Evolutionary conservation across 2,797 vertebrate species (phyloP).

Genomic region (Phrynocephalus guinanensis): DNA sequence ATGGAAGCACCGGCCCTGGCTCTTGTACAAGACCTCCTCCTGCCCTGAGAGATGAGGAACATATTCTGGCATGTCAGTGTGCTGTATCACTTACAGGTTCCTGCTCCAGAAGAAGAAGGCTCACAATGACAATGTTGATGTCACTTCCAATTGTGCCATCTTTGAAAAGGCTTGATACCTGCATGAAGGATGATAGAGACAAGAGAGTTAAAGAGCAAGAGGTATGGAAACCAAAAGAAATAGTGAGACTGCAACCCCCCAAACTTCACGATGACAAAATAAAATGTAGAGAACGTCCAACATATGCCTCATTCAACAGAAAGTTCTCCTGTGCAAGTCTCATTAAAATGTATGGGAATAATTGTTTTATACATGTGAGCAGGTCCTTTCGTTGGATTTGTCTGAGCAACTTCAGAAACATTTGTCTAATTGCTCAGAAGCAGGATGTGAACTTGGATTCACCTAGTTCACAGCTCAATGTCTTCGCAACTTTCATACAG

Average conservation of each 20-base stretch:
- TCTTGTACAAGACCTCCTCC: no score
- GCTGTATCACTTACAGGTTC: conserved; percentile 87
- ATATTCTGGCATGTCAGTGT: neutral
- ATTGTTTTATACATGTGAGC: neutral
- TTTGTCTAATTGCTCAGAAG: no score
- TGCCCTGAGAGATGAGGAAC: conserved; percentile 1
- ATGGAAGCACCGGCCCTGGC: no score
- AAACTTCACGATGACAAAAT: no score
- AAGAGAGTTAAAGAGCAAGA: conserved; percentile 38
- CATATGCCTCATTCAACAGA: no score
- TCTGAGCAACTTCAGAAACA: no score
- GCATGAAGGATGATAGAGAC: conserved; percentile 32
- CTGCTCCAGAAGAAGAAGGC: conserved; percentile 93
- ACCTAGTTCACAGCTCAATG: no score
- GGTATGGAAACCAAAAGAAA: neutral
- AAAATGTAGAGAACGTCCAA: no score
- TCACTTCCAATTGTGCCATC: conserved; percentile 97
- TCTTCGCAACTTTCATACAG: no score
- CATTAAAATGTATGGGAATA: neutral
- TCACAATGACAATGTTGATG: conserved; percentile 95
- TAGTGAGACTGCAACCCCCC: neutral
- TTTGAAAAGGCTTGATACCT: conserved; percentile 98
- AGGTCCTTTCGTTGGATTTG: neutral
- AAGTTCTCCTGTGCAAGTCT: neutral
- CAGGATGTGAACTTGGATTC: no score